These are phyloP conservation scores for Engraulis encrasicolus DNA, from an alignment of 2,113 vertebrate genomes.

Conservation along the genomic window DNA sequence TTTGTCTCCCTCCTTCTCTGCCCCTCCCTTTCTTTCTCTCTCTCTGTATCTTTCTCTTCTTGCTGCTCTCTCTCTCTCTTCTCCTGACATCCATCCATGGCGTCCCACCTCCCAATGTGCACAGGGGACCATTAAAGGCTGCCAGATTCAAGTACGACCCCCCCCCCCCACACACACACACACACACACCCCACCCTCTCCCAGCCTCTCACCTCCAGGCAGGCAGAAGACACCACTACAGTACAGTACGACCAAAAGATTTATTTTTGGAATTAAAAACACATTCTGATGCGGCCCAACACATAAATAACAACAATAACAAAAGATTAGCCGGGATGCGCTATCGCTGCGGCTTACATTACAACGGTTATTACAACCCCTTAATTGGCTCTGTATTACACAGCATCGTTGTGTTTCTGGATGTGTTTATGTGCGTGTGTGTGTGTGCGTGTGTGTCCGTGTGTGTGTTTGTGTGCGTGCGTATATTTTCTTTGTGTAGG, in stretches of 20 bases:
- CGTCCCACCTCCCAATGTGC: slow-evolving; percentile 20
- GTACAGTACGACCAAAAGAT: slow-evolving; percentile 15
- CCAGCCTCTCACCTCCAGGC: no score
- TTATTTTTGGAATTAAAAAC: slow-evolving; percentile 14
- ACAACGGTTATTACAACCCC: background rate
- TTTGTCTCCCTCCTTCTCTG: no score
- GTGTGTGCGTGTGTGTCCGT: background rate
- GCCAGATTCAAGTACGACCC: slow-evolving; percentile 22
- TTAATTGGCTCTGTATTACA: slow-evolving; percentile 27
- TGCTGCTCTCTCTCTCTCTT: background rate
- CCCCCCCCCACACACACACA: background rate
- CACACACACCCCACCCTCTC: background rate
- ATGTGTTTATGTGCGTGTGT: background rate
- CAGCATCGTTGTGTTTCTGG: background rate
- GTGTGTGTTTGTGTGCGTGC: background rate
- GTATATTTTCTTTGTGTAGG: background rate
- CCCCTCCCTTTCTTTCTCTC: slow-evolving; percentile 7
- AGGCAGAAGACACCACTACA: background rate
- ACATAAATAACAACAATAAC: background rate
- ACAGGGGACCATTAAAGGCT: background rate
- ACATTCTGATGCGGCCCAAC: background rate
- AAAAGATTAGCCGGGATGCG: background rate
- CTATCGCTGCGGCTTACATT: background rate
- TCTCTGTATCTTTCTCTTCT: slow-evolving; percentile 15
- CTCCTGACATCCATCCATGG: background rate